phyloP scores from a whole-genome alignment of 2,888 invertebrate species.

The Drosophila sordidapex region DNA sequence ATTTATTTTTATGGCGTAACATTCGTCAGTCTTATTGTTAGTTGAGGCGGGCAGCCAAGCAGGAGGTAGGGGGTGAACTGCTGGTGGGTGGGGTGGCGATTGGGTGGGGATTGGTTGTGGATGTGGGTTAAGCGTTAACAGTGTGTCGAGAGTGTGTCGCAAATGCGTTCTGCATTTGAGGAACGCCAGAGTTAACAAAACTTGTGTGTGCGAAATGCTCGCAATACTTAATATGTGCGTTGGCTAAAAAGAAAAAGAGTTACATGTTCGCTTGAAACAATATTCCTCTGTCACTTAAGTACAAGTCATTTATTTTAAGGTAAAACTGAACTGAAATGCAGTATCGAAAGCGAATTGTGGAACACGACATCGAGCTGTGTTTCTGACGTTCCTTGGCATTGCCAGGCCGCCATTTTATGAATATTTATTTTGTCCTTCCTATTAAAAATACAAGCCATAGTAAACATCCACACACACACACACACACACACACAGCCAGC shows the following conservation, averaged over 20 bases:
- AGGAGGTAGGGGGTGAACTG: not conserved
- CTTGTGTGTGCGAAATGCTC: not conserved
- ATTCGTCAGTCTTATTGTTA: conserved; percentile 80
- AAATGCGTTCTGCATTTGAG: not conserved
- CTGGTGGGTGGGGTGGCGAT: not conserved
- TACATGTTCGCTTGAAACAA: not conserved
- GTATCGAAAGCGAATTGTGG: conserved; percentile 14
- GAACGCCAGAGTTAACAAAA: not conserved
- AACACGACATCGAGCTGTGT: conserved; percentile 21
- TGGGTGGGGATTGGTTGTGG: not conserved
- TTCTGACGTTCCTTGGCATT: conserved; percentile 29
- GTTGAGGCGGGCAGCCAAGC: conserved; percentile 35
- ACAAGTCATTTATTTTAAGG: not conserved
- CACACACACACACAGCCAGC: conserved; percentile 20
- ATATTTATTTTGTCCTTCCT: conserved; percentile 79
- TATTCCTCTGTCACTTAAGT: not conserved
- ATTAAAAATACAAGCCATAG: conserved; percentile 73
- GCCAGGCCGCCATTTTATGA: conserved; percentile 66
- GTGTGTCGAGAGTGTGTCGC: conserved; percentile 7
- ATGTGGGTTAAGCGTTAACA: conserved; percentile 16
- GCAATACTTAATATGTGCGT: not conserved
- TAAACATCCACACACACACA: conserved; percentile 31
- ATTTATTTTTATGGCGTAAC: conserved; percentile 79
- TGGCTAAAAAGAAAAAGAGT: not conserved
- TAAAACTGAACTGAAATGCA: not conserved